Conservation (phyloP, 1,140 invertebrate genomes). For the Bilobella aurantiaca region DNA sequence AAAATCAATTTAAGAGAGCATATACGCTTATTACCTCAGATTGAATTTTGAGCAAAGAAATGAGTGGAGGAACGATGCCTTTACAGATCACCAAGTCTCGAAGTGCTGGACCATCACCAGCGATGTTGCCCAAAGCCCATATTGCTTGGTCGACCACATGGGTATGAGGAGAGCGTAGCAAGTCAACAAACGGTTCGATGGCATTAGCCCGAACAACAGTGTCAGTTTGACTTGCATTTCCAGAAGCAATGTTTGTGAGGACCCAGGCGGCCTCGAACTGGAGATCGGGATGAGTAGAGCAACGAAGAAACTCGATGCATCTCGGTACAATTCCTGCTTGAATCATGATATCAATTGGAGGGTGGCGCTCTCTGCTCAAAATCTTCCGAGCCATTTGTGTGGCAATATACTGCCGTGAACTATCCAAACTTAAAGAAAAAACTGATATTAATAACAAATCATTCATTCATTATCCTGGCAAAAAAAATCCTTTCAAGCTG, state of each 20-base stretch:
- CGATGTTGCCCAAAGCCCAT: constrained; percentile 63
- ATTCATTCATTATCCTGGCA: not conserved
- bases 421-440: constrained; percentile 44
- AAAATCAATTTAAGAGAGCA: constrained; percentile 18
- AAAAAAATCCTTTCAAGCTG: no score
- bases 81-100: constrained; percentile 43
- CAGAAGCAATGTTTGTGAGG: constrained; percentile 94
- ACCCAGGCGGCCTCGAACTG: constrained; percentile 99
- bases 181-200: constrained; percentile 66
- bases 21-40: constrained; percentile 29
- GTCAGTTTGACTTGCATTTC: constrained; percentile 78
- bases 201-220: constrained; percentile 76
- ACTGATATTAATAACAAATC: not conserved
- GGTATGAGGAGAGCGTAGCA: constrained; percentile 61
- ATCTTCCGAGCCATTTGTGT: constrained; percentile 75
- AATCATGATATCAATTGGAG: constrained; percentile 87
- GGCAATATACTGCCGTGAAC: constrained; percentile 51
- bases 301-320: constrained; percentile 64
- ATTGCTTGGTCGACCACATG: constrained; percentile 91
- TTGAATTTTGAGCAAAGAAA: constrained; percentile 35
- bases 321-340: constrained; percentile 72
- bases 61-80: constrained; percentile 38
- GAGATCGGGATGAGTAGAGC: constrained; percentile 58
- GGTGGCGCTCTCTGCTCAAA: constrained; percentile 80
- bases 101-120: constrained; percentile 45